Base-by-base conservation (phyloP, 2,888 invertebrate genomes). In the Calameuta idolon region DNA sequence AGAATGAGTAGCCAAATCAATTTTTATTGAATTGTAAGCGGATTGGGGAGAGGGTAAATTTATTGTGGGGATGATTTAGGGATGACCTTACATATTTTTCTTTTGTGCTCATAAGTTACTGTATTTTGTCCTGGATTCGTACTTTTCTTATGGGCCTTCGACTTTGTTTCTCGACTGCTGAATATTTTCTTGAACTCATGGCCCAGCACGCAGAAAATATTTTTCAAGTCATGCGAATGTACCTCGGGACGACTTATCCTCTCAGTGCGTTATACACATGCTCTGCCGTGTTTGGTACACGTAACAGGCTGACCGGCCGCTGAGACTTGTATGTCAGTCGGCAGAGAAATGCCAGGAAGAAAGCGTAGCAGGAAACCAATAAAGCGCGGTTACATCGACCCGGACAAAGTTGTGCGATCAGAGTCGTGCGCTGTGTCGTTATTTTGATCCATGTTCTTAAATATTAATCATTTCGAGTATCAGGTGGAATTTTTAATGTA, bases 321-420 rank as follows among this genome's bases (percentile, higher is more conserved):
- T 55, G 55, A 55, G 55, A 55, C 55, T 55, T 55, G 55, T 55
- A 55, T 23, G 71, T 34, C 71, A 71, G 71, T 81, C 75, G 78
- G 12, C 81, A 81, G 87, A 85, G 87, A 89, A 90, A 88, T 89
- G 87, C 81, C 81, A 85, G 85, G 86, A 90, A 90, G 90, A 90
- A 90, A 90, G 90, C 90, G 90, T 90, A 81, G 87, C 89, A 85
- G 84, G 84, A 87, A 87, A 86, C 80, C 84, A 85, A 84, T 82
- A 83, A 84, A 83, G 79, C 82, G 84, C 81, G 83, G 82, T 83
- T 85, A 82, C 81, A 81, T 55, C 55, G 55, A 55, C 55, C 55
- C n/a, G 73, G 31, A 11, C 82, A 83, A 84, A 82, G 84, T 81
- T 69, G 76, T 73, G 76, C 69, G 73, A 69, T 30, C 68, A 77